Evolutionary conservation across 2,888 invertebrate species (phyloP).

Genomic region (Synanthedon myopaeformis): DNA sequence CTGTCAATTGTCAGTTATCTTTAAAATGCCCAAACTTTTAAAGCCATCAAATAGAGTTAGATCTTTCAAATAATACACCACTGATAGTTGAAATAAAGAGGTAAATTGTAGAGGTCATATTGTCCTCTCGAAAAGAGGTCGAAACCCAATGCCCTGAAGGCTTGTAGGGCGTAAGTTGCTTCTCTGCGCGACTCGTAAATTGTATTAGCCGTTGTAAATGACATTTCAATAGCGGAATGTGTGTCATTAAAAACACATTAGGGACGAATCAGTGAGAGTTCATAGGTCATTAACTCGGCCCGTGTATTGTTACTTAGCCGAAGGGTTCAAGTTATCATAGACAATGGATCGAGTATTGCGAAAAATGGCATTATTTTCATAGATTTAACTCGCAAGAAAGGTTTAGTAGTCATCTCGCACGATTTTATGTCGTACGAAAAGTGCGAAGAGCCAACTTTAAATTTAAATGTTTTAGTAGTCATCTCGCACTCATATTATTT

Average conservation of each 20-base stretch:
- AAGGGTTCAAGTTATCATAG: slow-evolving; percentile 17
- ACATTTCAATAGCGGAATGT: slow-evolving; percentile 56
- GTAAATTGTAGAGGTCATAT: background rate
- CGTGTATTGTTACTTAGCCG: slow-evolving; percentile 31
- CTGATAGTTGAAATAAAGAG: background rate
- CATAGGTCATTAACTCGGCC: slow-evolving; percentile 52
- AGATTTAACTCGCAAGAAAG: too few relatives aligned
- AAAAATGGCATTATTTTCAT: background rate
- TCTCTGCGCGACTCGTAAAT: slow-evolving; percentile 27
- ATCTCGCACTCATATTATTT: too few relatives aligned
- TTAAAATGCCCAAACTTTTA: too few relatives aligned
- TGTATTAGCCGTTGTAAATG: slow-evolving; percentile 43
- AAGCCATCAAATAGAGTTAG: too few relatives aligned
- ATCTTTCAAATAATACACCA: too few relatives aligned
- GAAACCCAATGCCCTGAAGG: background rate
- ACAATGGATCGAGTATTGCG: slow-evolving; percentile 4
- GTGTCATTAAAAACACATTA: slow-evolving; percentile 64
- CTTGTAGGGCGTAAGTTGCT: background rate
- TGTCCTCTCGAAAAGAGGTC: background rate
- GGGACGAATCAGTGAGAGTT: slow-evolving; percentile 38
- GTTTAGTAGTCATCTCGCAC: too few relatives aligned
- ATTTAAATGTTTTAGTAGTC: too few relatives aligned
- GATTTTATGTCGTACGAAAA: too few relatives aligned
- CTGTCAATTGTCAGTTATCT: too few relatives aligned
- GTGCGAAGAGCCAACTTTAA: too few relatives aligned